These are phyloP conservation scores for Sesia bembeciformis DNA, from an alignment of 2,888 invertebrate genomes.

Conservation along the genomic window DNA sequence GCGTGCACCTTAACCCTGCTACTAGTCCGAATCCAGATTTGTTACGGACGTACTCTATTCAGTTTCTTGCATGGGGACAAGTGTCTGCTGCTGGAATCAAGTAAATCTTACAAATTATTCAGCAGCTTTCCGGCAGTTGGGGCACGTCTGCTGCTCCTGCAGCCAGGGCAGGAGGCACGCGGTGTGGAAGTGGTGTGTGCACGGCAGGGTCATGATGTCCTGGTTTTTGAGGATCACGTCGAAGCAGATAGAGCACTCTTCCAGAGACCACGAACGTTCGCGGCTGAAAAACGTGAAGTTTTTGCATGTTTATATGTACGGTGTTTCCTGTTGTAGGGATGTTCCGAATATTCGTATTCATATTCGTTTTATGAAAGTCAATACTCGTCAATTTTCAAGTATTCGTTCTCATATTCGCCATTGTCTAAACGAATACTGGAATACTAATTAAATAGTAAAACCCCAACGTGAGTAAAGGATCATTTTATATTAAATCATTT, in stretches of 20 bases:
- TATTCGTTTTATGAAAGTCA: no score
- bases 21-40: no score
- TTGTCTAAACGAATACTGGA: no score
- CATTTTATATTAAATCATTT: no score
- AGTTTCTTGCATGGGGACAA: no score
- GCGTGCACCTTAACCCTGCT: no score
- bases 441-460: no score
- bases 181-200: constrained; percentile 58
- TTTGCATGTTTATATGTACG: not conserved
- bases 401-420: no score
- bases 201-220: constrained; percentile 39
- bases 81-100: not conserved
- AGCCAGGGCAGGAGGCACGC: constrained; percentile 58
- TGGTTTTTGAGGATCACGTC: constrained; percentile 48
- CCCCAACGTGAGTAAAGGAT: no score
- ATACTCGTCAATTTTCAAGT: no score
- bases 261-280: constrained; percentile 45
- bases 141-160: constrained; percentile 54
- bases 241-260: constrained; percentile 62
- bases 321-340: no score
- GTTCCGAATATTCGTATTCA: not conserved
- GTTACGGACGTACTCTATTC: no score
- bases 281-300: constrained; percentile 28
- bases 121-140: constrained; percentile 50
- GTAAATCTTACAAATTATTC: not conserved